Evolutionary conservation across 2,113 vertebrate species (phyloP), one percentile per base, ranked within the genome.

Genomic region (Callionymus lyra): DNA sequence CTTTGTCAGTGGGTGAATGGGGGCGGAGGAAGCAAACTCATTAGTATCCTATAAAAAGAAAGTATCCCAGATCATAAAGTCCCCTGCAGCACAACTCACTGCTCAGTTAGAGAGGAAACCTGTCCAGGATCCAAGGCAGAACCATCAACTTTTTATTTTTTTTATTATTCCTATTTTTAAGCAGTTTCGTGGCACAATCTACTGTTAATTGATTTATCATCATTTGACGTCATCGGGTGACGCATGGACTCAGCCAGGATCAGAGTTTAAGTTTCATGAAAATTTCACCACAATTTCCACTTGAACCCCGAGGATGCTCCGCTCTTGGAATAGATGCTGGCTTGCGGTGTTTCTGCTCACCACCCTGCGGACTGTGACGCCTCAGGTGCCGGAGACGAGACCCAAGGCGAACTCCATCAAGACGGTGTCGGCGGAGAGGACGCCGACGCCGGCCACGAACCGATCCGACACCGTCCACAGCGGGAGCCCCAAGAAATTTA

Each of bases 391-490:
- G 33, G 88, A 87, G 73, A 79, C 82, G 65, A 82, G 84, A 53
- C 81, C 90, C 47, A 92, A 93, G 72, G 85, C 84, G 71, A 97
- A 98, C 86, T 88, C 90, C 73, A 97, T 98, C 87, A 94, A 91
- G 80, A 87, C 91, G 17, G 80, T 79, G 63, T 75, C 84, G 41
- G 17, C n/a, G 40, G 41, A 18, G 38, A 40, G 38, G 42, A 35
- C 83, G 41, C 89, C 87, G 31, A 86, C 86, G 18, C 82, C 86
- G 57, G 72, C 88, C 12, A 79, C 84, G 64, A 90, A 95, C 82
- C 87, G 85, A 74, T 86, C 91, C 31, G 61, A 82, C 41, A 72
- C 77, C 34, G 68, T 67, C 13, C 84, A 83, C 74, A 78, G 68
- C 53, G 87, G 85, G 65, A 74, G 82, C 67, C 82, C 86, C 60